These are phyloP conservation scores for Ailuropoda melanoleuca DNA, from an alignment of 2,113 vertebrate species.

Conservation along the genomic window DNA sequence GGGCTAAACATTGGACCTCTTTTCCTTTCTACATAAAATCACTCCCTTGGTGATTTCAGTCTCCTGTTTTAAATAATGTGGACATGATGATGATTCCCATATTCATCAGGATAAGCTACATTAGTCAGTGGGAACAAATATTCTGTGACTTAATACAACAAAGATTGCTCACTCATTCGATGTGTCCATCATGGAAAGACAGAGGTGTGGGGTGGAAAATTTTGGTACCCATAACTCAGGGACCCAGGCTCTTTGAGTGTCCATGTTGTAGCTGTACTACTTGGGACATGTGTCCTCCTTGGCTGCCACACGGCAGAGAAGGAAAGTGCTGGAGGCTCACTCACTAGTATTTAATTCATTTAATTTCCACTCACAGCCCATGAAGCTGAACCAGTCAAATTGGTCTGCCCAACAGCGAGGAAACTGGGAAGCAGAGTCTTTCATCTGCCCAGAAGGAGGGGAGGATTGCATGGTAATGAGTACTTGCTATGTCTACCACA, in stretches of 20 bases:
- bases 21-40: neutral
- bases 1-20: neutral
- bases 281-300: neutral
- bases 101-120: neutral
- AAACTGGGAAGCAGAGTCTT: neutral
- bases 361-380: neutral
- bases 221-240: neutral
- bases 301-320: neutral
- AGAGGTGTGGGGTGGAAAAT: neutral
- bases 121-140: neutral
- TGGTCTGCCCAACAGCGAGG: neutral
- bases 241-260: neutral
- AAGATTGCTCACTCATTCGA: neutral
- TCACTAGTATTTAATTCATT: neutral
- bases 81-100: neutral
- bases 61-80: neutral
- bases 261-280: too few relatives aligned
- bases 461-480: neutral
- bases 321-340: neutral
- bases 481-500: slow-evolving; percentile 29
- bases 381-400: neutral
- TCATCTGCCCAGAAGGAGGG: neutral
- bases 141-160: neutral
- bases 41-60: neutral
- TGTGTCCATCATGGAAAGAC: neutral